Conservation (phyloP, 2,888 invertebrate genomes). For the Sinhomidia bicolor region DNA sequence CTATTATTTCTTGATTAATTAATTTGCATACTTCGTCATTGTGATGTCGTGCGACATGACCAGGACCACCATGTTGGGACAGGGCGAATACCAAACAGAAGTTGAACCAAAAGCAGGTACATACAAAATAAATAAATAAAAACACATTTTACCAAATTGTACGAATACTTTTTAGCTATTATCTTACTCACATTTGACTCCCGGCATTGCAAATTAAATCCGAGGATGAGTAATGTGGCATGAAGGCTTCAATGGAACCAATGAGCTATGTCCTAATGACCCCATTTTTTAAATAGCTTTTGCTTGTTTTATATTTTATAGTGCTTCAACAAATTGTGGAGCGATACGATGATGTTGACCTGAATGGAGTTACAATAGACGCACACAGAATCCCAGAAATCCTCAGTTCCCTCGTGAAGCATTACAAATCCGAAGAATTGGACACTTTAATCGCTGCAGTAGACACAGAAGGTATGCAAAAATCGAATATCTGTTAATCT, state of each 20-base stretch:
- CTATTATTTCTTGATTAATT: constrained; percentile 42
- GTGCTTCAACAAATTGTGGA: constrained; percentile 75
- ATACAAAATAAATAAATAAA: neutral
- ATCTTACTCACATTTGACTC: neutral
- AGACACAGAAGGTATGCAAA: constrained; percentile 74
- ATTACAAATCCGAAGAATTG: constrained; percentile 74
- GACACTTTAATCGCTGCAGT: constrained; percentile 72
- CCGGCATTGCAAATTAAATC: neutral
- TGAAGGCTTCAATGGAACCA: constrained; percentile 51
- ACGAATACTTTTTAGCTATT: neutral
- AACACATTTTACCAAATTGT: neutral
- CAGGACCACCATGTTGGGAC: constrained; percentile 62
- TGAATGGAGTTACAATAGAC: constrained; percentile 74
- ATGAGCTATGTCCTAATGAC: constrained; percentile 60
- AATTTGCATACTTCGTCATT: neutral
- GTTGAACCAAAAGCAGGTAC: constrained; percentile 73
- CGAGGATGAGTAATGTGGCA: constrained; percentile 54
- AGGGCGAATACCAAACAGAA: constrained; percentile 71
- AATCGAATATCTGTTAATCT: neutral
- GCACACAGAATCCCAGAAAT: constrained; percentile 75
- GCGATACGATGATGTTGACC: constrained; percentile 70
- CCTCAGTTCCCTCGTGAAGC: constrained; percentile 72
- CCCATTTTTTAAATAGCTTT: constrained; percentile 53
- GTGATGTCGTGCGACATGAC: constrained; percentile 60
- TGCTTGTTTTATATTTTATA: constrained; percentile 39